Evolutionary conservation across 2,888 invertebrate species (phyloP).

Genomic region (Bellardia bayeri): DNA sequence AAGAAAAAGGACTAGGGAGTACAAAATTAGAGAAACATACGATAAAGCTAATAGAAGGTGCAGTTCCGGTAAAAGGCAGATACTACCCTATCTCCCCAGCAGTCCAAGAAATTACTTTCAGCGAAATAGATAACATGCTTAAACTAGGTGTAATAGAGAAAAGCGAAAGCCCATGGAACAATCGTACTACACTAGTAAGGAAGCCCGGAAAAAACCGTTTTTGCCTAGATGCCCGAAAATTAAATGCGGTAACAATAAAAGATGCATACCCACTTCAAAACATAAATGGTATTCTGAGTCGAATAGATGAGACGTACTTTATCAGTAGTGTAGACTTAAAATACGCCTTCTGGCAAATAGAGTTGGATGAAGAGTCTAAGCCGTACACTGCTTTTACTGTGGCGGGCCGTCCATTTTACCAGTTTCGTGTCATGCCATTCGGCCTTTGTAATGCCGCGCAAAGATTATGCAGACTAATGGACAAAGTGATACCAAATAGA

Average conservation of each 20-base stretch:
- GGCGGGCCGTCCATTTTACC: not conserved
- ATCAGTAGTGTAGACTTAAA: not conserved
- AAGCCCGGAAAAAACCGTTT: not conserved
- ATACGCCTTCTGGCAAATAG: constrained; percentile 17
- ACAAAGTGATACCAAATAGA: not conserved
- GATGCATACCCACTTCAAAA: constrained; percentile 20
- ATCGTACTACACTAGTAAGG: not conserved
- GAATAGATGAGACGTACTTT: not conserved
- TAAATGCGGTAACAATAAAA: not conserved
- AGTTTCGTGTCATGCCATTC: no score
- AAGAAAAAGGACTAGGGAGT: not conserved
- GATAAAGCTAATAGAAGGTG: not conserved
- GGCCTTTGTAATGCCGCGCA: no score
- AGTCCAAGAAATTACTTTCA: not conserved
- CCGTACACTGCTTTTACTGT: not conserved
- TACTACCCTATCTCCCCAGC: constrained; percentile 2
- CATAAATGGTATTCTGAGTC: not conserved
- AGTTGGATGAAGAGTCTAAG: not conserved
- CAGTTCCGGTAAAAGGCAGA: not conserved
- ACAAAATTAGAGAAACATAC: not conserved
- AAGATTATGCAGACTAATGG: not conserved
- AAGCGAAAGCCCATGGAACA: constrained; percentile 14
- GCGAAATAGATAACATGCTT: constrained; percentile 4
- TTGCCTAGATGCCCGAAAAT: constrained; percentile 14
- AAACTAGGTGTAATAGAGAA: not conserved